Evolutionary conservation across 2,888 invertebrate species (phyloP).

Genomic region (Temnothorax rugatulus): DNA sequence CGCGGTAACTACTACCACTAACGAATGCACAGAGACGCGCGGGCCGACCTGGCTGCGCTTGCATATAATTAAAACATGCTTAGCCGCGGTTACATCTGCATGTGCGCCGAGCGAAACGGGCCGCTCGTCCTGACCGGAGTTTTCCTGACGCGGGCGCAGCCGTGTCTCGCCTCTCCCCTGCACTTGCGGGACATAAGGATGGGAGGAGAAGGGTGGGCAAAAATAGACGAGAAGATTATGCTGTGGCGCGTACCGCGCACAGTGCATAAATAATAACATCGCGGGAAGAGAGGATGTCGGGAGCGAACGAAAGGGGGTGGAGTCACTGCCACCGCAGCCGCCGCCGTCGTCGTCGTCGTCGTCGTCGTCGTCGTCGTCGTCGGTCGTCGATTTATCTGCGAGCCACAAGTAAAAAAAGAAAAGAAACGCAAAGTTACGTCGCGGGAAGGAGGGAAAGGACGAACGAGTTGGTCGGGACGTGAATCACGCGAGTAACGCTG

Average conservation of each 20-base stretch:
- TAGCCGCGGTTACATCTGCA: constrained; percentile 69
- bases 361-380: neutral
- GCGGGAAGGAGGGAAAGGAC: neutral
- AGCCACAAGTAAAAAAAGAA: constrained; percentile 13
- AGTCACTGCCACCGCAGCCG: neutral
- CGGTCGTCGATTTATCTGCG: constrained; percentile 56
- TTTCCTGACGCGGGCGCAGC: constrained; percentile 48
- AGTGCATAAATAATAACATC: constrained; percentile 64
- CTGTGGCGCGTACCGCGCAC: constrained; percentile 35
- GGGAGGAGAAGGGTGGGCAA: constrained; percentile 25
- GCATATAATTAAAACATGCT: constrained; percentile 76
- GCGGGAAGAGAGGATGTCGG: constrained; percentile 1
- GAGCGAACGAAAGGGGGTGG: constrained; percentile 12
- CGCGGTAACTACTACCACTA: constrained; percentile 1
- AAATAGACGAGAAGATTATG: constrained; percentile 62
- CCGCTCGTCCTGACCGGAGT: constrained; percentile 35
- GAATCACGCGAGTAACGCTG: constrained; percentile 56
- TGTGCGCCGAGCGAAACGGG: constrained; percentile 53
- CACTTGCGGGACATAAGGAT: constrained; percentile 14
- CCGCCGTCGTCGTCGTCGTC: neutral
- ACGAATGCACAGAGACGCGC: constrained; percentile 9
- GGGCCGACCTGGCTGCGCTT: constrained; percentile 36
- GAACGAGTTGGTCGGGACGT: constrained; percentile 5
- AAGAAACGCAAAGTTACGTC: constrained; percentile 34
- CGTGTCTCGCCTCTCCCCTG: constrained; percentile 28